phyloP scores from a whole-genome alignment of 2,113 vertebrate species.

The Regulus satrapa region DNA sequence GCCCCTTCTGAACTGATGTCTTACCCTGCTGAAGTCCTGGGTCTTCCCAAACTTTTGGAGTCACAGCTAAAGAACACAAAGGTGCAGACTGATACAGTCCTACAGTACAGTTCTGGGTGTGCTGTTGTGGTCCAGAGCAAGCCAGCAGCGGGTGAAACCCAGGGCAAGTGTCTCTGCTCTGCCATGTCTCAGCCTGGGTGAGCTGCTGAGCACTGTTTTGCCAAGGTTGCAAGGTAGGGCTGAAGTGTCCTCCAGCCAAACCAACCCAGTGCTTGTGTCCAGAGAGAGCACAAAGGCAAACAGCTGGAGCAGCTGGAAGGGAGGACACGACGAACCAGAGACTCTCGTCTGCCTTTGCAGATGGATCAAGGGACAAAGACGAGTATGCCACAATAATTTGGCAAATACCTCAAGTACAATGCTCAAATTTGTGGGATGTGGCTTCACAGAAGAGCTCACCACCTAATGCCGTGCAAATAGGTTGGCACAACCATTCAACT shows the following conservation, averaged over 20 bases:
- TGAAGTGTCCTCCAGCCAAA: background rate
- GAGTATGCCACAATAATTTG: background rate
- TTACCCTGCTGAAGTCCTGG: background rate
- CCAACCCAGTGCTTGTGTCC: background rate
- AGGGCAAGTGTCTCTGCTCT: background rate
- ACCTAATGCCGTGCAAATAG: background rate
- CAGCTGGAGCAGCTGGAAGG: background rate
- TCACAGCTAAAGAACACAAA: background rate
- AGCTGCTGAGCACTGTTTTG: background rate
- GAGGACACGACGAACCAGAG: background rate
- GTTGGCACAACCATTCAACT: background rate
- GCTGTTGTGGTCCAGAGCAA: background rate
- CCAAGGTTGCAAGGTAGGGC: background rate
- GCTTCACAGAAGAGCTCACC: background rate
- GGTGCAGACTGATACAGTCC: background rate
- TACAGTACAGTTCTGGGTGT: background rate
- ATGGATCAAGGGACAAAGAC: background rate
- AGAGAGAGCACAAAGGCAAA: background rate
- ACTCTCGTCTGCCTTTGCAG: background rate
- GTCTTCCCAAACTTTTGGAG: background rate
- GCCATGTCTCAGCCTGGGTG: background rate
- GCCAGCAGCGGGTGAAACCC: background rate
- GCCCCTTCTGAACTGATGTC: background rate
- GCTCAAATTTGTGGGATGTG: background rate
- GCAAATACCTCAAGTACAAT: background rate